These are phyloP conservation scores for Myotis lucifugus DNA, from an alignment of 2,113 vertebrate genomes.

Conservation along the genomic window DNA sequence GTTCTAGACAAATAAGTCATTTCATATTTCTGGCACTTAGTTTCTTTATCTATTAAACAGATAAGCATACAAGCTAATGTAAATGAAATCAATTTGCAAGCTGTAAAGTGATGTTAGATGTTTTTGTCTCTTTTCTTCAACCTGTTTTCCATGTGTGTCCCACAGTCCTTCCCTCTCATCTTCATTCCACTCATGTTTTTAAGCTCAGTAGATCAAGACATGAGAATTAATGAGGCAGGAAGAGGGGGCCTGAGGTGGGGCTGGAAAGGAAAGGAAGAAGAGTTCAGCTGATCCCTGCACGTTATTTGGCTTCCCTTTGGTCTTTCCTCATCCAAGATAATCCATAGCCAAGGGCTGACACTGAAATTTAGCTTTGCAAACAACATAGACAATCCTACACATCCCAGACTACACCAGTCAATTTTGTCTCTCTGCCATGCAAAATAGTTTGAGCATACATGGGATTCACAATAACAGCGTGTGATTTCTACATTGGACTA, in stretches of 20 bases:
- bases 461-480: neutral
- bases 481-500: neutral
- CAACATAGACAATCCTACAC: neutral
- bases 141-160: conserved; percentile 11
- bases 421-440: conserved; percentile 17
- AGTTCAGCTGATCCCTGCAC: neutral
- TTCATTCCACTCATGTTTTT: neutral
- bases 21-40: neutral
- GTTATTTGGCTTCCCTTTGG: neutral
- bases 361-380: neutral
- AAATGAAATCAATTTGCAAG: neutral
- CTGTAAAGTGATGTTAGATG: conserved; percentile 8
- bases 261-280: neutral
- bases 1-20: neutral
- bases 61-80: neutral
- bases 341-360: neutral
- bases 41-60: neutral
- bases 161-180: neutral
- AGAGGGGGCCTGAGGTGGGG: neutral
- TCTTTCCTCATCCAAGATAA: conserved; percentile 1
- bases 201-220: neutral
- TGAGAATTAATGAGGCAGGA: neutral
- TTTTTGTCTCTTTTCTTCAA: conserved; percentile 11
- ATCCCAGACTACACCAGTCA: neutral
- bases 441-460: conserved; percentile 23